Conservation (phyloP, 2,113 vertebrate species). For the Alethe diademata region DNA sequence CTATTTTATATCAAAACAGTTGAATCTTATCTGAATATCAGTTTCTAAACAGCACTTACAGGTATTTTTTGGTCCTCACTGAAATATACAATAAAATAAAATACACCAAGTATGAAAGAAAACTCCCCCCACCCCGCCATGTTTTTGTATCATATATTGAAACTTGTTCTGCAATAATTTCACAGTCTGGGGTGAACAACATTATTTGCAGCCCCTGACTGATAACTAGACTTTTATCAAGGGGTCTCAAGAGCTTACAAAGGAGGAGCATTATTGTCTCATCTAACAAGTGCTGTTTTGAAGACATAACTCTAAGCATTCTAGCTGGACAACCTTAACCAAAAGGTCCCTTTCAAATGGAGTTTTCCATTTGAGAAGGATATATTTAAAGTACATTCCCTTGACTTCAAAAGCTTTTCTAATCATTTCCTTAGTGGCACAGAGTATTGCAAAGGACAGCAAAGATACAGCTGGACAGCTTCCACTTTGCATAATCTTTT, state of each 20-base stretch:
- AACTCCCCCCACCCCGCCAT: fast-evolving
- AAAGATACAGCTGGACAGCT: neutral
- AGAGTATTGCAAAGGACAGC: neutral
- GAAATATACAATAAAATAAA: neutral
- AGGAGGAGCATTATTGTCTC: neutral
- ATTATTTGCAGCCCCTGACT: neutral
- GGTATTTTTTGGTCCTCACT: neutral
- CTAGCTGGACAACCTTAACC: neutral
- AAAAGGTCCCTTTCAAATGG: neutral
- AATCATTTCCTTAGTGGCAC: neutral
- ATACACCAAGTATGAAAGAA: neutral
- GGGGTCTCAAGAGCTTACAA: neutral
- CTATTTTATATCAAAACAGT: neutral
- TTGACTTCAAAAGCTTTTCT: neutral
- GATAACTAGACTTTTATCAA: neutral
- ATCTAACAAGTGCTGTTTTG: neutral
- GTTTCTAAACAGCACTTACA: neutral
- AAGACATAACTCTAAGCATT: neutral
- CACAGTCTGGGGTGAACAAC: neutral
- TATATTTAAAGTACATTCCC: neutral
- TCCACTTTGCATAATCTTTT: neutral
- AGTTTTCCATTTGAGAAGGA: neutral
- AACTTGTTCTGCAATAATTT: neutral
- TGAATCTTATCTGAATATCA: neutral
- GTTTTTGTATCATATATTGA: neutral